Conservation (phyloP, 2,888 invertebrate species). For the Dugesia japonica region DNA sequence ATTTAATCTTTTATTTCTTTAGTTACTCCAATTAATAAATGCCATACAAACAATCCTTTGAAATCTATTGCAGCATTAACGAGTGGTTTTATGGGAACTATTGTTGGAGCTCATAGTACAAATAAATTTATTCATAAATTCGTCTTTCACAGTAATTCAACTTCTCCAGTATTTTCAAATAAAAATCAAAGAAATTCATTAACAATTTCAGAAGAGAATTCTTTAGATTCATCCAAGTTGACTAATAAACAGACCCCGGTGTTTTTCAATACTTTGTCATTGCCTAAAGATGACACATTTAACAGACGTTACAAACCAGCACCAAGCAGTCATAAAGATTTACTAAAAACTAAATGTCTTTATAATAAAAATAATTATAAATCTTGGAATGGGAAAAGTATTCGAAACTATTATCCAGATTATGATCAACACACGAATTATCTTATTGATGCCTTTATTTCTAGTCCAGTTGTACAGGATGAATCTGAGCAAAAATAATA, state of each 20-base stretch:
- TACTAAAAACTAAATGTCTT: background rate
- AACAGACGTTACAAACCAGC: background rate
- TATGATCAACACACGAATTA: background rate
- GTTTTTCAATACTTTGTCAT: background rate
- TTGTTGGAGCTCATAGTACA: background rate
- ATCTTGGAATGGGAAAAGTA: background rate
- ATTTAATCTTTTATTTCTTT: too few species aligned
- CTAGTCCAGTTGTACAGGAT: background rate
- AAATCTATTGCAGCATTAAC: slow-evolving; percentile 2
- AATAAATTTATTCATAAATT: slow-evolving; percentile 1
- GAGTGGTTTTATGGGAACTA: background rate
- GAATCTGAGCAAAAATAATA: background rate
- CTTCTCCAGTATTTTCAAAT: background rate
- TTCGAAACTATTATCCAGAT: background rate
- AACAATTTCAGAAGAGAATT: background rate
- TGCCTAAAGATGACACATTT: background rate
- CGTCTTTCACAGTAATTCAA: background rate
- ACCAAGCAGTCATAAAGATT: background rate
- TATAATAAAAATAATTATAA: background rate
- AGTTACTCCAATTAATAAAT: background rate
- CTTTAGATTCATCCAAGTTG: background rate
- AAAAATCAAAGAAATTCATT: background rate
- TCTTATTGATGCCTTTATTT: slow-evolving; percentile 15
- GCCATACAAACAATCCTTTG: slow-evolving; percentile 1
- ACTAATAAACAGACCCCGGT: background rate